These are phyloP conservation scores for Xylocopa sonorina DNA, from an alignment of 1,140 invertebrate species.

Conservation along the genomic window DNA sequence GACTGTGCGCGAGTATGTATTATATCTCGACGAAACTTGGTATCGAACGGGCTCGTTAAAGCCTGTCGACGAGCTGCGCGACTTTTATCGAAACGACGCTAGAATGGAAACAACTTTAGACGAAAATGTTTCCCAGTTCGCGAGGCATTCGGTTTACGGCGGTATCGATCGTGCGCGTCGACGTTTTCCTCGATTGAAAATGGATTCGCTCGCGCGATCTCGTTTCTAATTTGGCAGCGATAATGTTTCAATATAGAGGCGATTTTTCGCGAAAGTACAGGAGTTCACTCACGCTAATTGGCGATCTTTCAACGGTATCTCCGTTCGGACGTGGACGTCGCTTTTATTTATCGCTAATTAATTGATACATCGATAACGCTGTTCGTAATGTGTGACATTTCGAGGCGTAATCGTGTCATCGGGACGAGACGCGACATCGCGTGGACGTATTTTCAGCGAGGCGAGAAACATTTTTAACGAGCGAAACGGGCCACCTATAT, in stretches of 20 bases:
- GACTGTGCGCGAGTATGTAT: neutral
- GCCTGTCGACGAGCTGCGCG: neutral
- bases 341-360: neutral
- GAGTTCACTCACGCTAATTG: neutral
- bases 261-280: neutral
- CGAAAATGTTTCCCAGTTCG: neutral
- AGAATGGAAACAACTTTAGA: conserved; percentile 9
- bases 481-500: too few species aligned
- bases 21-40: conserved; percentile 22
- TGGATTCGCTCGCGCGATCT: conserved; percentile 11
- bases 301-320: conserved; percentile 13
- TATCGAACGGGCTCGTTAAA: conserved; percentile 10
- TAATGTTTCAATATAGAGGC: conserved; percentile 1
- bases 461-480: too few species aligned
- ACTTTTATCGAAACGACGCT: conserved; percentile 4
- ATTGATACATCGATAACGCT: too few species aligned
- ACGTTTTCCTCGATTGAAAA: conserved; percentile 20
- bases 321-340: too few species aligned
- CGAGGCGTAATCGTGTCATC: neutral
- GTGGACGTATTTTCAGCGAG: too few species aligned
- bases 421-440: too few species aligned
- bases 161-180: conserved; percentile 17
- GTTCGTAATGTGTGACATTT: neutral
- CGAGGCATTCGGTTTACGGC: conserved; percentile 13
- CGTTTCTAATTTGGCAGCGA: conserved; percentile 16